A percentile compares a stretch with the other conserved stretches of the same genome.
phyloP scores from a whole-genome alignment of 2,888 invertebrate genomes.

The Limnephilus rhombicus region DNA sequence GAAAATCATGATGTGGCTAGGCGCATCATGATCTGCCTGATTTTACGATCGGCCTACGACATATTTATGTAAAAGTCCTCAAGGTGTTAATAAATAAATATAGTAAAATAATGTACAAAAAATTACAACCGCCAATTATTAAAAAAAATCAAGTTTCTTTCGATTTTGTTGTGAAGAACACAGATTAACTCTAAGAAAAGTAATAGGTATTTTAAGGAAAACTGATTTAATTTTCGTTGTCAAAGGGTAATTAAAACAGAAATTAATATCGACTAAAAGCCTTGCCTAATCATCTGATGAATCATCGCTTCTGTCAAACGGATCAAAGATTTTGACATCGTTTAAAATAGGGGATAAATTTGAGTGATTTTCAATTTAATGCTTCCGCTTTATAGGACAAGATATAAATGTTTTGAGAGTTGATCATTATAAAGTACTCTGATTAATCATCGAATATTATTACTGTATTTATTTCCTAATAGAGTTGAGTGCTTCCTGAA shows the following conservation, averaged over 20 bases:
- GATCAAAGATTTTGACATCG: slow-evolving; percentile 6
- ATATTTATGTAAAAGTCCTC: too few species aligned
- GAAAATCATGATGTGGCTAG: too few species aligned
- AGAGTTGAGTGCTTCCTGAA: background rate
- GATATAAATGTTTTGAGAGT: background rate
- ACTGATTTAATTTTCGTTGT: slow-evolving; percentile 8
- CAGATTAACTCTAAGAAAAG: too few species aligned
- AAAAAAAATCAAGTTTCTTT: too few species aligned
- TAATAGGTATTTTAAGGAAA: background rate
- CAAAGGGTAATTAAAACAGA: background rate
- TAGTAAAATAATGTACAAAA: too few species aligned
- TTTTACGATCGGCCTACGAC: too few species aligned
- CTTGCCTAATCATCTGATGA: slow-evolving; percentile 10
- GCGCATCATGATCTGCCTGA: too few species aligned
- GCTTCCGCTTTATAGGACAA: background rate
- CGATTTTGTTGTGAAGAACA: too few species aligned
- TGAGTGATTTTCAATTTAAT: background rate
- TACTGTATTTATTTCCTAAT: background rate
- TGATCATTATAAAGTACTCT: background rate
- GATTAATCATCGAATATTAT: background rate
- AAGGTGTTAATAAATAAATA: too few species aligned
- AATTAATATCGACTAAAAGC: slow-evolving; percentile 14
- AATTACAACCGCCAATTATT: too few species aligned
- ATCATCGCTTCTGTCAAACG: slow-evolving; percentile 24
- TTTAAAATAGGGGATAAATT: background rate